Base-by-base conservation (phyloP, 1,140 invertebrate species). In the Archivesica marissinica region DNA sequence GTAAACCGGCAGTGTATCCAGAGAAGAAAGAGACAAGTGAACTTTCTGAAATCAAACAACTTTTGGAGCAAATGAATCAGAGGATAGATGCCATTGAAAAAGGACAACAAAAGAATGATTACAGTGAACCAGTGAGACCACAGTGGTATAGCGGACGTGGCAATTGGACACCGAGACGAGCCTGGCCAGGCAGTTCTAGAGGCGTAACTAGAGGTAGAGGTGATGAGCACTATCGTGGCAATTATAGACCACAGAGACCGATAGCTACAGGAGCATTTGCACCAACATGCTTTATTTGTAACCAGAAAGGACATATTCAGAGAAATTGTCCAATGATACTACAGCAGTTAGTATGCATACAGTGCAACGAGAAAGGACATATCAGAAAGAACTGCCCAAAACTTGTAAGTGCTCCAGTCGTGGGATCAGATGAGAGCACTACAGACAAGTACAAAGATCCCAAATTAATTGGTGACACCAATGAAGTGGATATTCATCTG, bases 291-390 rank as follows among this genome's bases (percentile, higher is more conserved):
- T 20, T 30, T 28, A 13, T n/a, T 17, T 76, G 72, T 28, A 76
- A 56, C 28, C 25, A 38, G 17, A 56, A 44, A 25, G 50, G 75
- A 41, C 75, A 77, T 52, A n/a, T 61, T 9, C 30, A 61, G 25
- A 38, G 33, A 20, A 23, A 77, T 77, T 77, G 75, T 23, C 75
- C 75, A 2, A 6, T 2, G 30, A 7, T 77, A 9, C n/a, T 61
- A 3, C 9, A 7, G 7, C 6, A 56, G 9, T 9, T 77, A 0
- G 33, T 30, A 3, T 77, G 75, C 23, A n/a, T 20, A 35, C 25
- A 1, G 0, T 77, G 75, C 25, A 77, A 77, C 9, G 75, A 61
- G 17, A 61, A 77, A 44, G 75, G 75, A 44, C 75, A 77, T 30
- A 39, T 17, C 15, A 2, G 6, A 20, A 77, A 44, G 28, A 23